Evolutionary conservation across 2,888 invertebrate species (phyloP).

Genomic region (Lypha dubia): DNA sequence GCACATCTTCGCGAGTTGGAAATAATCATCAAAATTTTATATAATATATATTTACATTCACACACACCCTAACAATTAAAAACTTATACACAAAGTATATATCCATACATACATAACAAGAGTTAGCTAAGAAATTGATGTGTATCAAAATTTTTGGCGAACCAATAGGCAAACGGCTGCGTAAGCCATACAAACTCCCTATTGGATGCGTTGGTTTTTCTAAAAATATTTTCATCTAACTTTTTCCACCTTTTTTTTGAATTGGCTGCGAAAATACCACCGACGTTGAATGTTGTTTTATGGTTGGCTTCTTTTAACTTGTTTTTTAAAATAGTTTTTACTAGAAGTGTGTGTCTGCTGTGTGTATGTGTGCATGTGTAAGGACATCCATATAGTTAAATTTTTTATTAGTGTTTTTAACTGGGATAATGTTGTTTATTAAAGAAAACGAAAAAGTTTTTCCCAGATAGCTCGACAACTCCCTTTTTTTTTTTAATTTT

Average conservation of each 20-base stretch:
- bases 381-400: not conserved
- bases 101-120: no score
- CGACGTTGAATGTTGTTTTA: constrained; percentile 43
- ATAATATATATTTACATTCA: not conserved
- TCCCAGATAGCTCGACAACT: constrained; percentile 17
- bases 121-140: constrained; percentile 28
- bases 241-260: constrained; percentile 49
- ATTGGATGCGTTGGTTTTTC: constrained; percentile 59
- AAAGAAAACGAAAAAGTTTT: constrained; percentile 42
- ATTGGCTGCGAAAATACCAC: constrained; percentile 44
- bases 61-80: no score
- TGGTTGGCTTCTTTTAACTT: constrained; percentile 52
- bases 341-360: not conserved
- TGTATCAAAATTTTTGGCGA: constrained; percentile 46
- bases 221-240: constrained; percentile 29
- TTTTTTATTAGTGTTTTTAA: constrained; percentile 18
- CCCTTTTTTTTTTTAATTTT: not conserved
- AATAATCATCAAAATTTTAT: constrained; percentile 28
- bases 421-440: constrained; percentile 45
- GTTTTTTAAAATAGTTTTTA: constrained; percentile 3
- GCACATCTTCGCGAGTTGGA: constrained; percentile 45
- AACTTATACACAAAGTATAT: not conserved
- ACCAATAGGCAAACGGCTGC: constrained; percentile 59
- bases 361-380: not conserved
- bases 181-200: constrained; percentile 57